These are phyloP conservation scores for Peromyscus aztecus DNA, from an alignment of 2,797 vertebrate genomes.

Conservation along the genomic window DNA sequence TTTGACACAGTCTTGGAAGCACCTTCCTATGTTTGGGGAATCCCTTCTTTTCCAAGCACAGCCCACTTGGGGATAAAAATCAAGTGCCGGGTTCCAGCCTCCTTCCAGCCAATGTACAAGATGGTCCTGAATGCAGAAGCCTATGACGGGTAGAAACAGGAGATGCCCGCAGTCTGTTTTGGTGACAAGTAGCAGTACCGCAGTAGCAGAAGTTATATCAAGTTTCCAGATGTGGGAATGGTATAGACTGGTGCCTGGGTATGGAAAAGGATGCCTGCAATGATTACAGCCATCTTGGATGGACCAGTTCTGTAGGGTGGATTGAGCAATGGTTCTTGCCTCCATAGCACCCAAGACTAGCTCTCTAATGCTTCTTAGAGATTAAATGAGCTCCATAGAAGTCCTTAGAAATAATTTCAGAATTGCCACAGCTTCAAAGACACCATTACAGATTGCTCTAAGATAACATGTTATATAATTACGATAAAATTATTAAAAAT, in stretches of 20 bases:
- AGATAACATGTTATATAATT: not conserved
- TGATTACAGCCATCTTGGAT: not conserved
- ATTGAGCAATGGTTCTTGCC: not conserved
- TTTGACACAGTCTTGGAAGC: not conserved
- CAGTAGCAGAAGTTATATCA: not conserved
- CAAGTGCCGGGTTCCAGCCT: not conserved
- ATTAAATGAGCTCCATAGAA: not conserved
- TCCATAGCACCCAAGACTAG: not conserved
- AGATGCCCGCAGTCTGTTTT: not conserved
- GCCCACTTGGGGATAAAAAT: not conserved
- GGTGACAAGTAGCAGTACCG: not conserved
- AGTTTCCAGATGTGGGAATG: not conserved
- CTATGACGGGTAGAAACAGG: not conserved
- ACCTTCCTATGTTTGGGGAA: not conserved
- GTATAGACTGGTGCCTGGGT: not conserved
- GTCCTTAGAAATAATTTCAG: not conserved
- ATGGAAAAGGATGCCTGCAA: not conserved
- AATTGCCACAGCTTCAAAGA: not conserved
- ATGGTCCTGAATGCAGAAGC: not conserved
- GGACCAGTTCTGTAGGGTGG: not conserved
- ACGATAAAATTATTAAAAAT: not conserved
- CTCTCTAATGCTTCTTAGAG: not conserved
- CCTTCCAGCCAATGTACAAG: not conserved
- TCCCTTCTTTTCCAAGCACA: not conserved
- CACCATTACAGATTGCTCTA: not conserved